Evolutionary conservation across 2,113 vertebrate genomes (phyloP), one percentile per base, ranked within the genome.

Genomic region (Erythrocercus mccallii): DNA sequence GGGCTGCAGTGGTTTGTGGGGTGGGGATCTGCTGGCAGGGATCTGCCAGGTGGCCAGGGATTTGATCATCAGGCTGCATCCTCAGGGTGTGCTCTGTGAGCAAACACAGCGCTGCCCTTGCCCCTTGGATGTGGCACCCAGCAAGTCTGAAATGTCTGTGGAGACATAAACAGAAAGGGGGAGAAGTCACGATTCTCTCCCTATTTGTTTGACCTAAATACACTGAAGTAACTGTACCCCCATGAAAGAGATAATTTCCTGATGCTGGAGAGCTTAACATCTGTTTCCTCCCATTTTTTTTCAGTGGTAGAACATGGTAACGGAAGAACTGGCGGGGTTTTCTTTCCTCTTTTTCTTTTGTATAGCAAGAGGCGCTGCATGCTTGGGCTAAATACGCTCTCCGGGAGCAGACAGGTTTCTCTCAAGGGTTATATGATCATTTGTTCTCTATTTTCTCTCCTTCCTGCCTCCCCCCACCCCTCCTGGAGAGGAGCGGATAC

Each of bases 211-310:
- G 93, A 81, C 90, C 90, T 87, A 94, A 87, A 94, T 94, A 92
- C 79, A 57, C 64, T 66, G 90, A 92, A 90, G 94, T 87, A 95
- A 87, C 90, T 61, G 61, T 76, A 93, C 92, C 83, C 88, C 87
- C 86, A 92, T 95, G 95, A 92, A 96, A 97, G 79, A 96, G 95
- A 96, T 93, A 94, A 95, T 95, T 97, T 96, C 95, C 94, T 96
- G 95, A 86, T 2, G 8, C 81, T 95, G 80, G 85, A 95, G 87
- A 94, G 72, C 96, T 88, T 76, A 94, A 95, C 97, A 97, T 97
- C 97, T 97, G 97, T 97, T 97, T 97, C 97, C 97, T 97, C 95
- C 86, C 76, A 94, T 96, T 97, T 97, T 94, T 96, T 95, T 85
- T 51, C 1, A 0, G 56, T 84, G 81, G 81, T 93, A 72, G 86